Evolutionary conservation across 2,113 vertebrate genomes (phyloP), one percentile per base, ranked within the genome.

Genomic region (Trematomus loennbergii): DNA sequence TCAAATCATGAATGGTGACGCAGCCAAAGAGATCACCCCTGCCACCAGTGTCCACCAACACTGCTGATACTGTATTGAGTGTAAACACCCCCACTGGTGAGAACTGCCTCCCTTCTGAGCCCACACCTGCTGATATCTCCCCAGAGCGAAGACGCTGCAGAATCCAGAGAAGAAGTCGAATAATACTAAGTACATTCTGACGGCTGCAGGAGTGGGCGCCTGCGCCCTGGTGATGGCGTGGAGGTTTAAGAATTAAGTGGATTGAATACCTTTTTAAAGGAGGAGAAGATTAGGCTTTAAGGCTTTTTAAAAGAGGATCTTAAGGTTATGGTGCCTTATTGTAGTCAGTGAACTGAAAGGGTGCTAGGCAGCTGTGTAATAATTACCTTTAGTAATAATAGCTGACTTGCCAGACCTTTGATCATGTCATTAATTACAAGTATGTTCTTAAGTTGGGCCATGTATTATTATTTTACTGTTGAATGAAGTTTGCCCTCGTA

Each of bases 191-290:
- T 88, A 88, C 46, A 7, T 92, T 65, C n/a, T 92, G 72, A 78
- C 79, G 1, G 94, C 88, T 46, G 89, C 85, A 64, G 93, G 84
- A 29, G 72, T 95, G 36, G 87, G 76, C 1, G 78, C 81, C 66
- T 83, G 75, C 64, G 91, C 89, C 1, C 71, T 93, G 60, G 63
- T 95, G 64, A 2, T 93, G 61, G 92, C 79, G 3, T 94, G 91
- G 91, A 95, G 60, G 87, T 78, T 91, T 16, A 94, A 80, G 69
- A 64, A 91, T 22, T 93, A 84, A 92, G 29, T 49, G 12, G 29
- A 67, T 66, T 71, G 79, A 76, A 81, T 48, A 61, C 20, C 43
- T 58, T 40, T 78, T 78, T 62, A 73, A 87, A 71, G 52, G 46
- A 68, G 54, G 59, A 58, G 54, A 65, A 71, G 79, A 74, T 83